Evolutionary conservation across 2,888 invertebrate genomes (phyloP).

Genomic region (Machimus atricapillus): DNA sequence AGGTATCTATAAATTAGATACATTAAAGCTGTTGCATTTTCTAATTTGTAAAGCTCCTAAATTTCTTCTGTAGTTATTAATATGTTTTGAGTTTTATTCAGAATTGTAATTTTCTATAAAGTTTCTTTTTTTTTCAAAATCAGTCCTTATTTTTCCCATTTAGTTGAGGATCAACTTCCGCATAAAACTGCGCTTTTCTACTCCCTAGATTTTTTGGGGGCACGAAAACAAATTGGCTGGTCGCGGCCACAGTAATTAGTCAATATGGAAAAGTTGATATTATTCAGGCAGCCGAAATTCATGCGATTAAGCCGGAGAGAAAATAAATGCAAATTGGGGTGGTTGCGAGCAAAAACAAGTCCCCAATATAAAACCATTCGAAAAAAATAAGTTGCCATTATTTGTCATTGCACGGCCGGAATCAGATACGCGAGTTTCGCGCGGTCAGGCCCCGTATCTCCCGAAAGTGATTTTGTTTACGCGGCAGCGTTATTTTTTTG

Average conservation of each 20-base stretch:
- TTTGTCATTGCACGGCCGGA: slow-evolving; percentile 27
- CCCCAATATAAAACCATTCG: not conserved
- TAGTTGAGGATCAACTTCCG: not conserved
- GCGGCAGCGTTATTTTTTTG: not conserved
- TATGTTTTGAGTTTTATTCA: too few species aligned
- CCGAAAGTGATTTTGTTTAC: slow-evolving; percentile 1
- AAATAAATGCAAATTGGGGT: slow-evolving; percentile 32
- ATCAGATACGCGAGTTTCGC: not conserved
- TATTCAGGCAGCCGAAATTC: slow-evolving; percentile 9
- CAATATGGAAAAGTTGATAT: slow-evolving; percentile 5
- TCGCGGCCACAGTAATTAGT: not conserved
- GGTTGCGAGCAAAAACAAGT: not conserved
- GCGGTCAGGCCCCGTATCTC: slow-evolving; percentile 5
- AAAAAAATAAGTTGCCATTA: slow-evolving; percentile 26
- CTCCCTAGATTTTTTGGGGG: not conserved
- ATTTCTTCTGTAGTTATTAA: too few species aligned
- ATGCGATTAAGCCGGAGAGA: slow-evolving; percentile 1
- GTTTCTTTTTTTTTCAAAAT: not conserved
- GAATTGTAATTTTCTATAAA: too few species aligned
- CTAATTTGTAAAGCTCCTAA: too few species aligned
- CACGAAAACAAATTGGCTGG: not conserved
- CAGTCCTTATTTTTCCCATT: not conserved
- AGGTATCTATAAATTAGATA: too few species aligned
- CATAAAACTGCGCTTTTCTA: not conserved
- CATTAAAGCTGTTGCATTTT: too few species aligned